phyloP scores from a whole-genome alignment of 2,113 vertebrate genomes.

The Solea solea region DNA sequence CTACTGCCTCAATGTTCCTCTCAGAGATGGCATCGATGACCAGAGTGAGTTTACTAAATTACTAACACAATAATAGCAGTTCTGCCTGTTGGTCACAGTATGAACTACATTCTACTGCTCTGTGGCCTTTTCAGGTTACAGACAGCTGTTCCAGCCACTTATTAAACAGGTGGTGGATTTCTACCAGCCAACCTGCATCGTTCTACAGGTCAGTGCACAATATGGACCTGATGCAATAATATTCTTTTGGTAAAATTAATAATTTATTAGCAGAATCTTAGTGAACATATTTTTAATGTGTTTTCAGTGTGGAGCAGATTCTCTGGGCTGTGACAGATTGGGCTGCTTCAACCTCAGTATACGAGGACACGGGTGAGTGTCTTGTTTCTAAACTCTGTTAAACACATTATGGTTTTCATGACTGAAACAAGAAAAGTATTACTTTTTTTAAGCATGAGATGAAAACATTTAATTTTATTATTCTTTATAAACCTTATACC shows the following conservation, averaged over 20 bases:
- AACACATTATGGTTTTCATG: no score
- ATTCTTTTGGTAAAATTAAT: no score
- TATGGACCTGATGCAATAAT: no score
- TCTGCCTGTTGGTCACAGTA: background rate
- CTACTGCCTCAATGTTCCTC: slow-evolving; percentile 97
- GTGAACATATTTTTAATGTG: background rate
- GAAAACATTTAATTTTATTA: background rate
- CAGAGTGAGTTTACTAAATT: slow-evolving; percentile 87
- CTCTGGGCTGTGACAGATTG: slow-evolving; percentile 94
- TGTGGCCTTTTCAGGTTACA: slow-evolving; percentile 86
- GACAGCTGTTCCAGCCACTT: slow-evolving; percentile 97
- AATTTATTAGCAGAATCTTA: no score
- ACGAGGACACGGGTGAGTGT: slow-evolving; percentile 94
- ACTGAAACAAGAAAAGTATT: background rate
- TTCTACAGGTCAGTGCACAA: slow-evolving; percentile 87
- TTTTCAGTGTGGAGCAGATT: slow-evolving; percentile 95
- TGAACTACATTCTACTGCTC: background rate
- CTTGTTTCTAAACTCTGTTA: background rate
- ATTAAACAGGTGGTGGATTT: slow-evolving; percentile 99
- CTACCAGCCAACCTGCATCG: slow-evolving; percentile 98
- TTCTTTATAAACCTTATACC: background rate
- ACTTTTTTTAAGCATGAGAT: background rate
- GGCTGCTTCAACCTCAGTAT: slow-evolving; percentile 99
- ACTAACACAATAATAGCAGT: background rate
- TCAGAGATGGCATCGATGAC: slow-evolving; percentile 97